Evolutionary conservation across 2,888 invertebrate species (phyloP).

Genomic region (Fabriciana adippe): DNA sequence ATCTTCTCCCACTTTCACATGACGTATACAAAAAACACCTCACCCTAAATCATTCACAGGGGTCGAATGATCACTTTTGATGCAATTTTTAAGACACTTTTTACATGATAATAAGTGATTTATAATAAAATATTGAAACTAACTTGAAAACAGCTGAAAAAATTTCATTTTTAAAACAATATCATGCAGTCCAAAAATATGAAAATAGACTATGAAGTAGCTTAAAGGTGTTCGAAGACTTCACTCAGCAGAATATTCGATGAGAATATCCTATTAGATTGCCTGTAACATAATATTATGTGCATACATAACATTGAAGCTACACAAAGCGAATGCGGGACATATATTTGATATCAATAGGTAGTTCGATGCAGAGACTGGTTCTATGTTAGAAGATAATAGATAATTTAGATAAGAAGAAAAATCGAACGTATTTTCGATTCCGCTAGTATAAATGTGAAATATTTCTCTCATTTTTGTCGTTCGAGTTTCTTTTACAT

Average conservation of each 20-base stretch:
- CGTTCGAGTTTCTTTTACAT: slow-evolving; percentile 28
- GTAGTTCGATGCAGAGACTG: slow-evolving; percentile 48
- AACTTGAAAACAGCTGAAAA: not conserved
- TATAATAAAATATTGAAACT: not conserved
- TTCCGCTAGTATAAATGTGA: slow-evolving; percentile 54
- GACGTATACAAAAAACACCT: no score
- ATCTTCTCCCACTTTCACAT: no score
- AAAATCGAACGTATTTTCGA: not conserved
- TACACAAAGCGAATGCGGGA: slow-evolving; percentile 42
- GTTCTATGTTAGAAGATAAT: slow-evolving; percentile 55
- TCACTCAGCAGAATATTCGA: slow-evolving; percentile 18
- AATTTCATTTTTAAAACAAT: not conserved
- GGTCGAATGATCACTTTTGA: no score
- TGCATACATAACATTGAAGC: slow-evolving; percentile 24
- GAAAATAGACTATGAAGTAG: slow-evolving; percentile 7
- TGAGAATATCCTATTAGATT: slow-evolving; percentile 19
- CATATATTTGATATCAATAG: slow-evolving; percentile 48
- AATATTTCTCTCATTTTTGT: slow-evolving; percentile 51
- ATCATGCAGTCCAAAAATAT: slow-evolving; percentile 9
- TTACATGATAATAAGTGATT: no score
- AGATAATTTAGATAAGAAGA: slow-evolving; percentile 69
- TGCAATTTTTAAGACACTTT: no score
- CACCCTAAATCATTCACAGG: no score
- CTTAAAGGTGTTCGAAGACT: slow-evolving; percentile 20
- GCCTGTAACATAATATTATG: slow-evolving; percentile 25